Base-by-base conservation (phyloP, 2,888 invertebrate genomes). In the Podotricha telesiphe region DNA sequence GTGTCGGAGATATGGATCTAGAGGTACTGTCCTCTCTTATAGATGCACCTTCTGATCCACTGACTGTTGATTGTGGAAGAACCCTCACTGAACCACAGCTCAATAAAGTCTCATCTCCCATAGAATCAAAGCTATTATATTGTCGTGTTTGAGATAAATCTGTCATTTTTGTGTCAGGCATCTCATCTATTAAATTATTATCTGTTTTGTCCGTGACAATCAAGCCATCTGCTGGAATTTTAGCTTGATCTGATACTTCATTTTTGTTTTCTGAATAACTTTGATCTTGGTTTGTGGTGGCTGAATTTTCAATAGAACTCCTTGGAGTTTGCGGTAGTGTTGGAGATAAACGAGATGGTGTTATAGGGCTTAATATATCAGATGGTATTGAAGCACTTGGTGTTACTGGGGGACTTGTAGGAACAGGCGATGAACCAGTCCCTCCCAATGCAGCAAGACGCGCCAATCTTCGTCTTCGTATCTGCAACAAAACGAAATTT, bases 401-500 rank as follows among this genome's bases (percentile, higher is more conserved):
- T 76, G 93, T 80, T 87, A 94, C 76, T 81, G 94, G 82, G 85
- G 81, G 93, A 80, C 79, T 94, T 84, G 76, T 94, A 82, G 79
- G 93, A 50, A 93, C 87, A 65, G 91, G 89, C 45, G 86, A 87
- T 65, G 93, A 88, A 48, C 90, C 92, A 69, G 90, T 86, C 56
- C 93, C 94, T 74, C 94, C 94, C 68, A 95, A 86, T 59, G 94
- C 95, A 61, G 94, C 95, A 74, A 97, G 91, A 71, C 96, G 95
- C 68, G 96, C 96, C 81, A 97, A 89, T 74, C 97, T 94, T 79
- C 96, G 94, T 85, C 95, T 94, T 78, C 97, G 94, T 86, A 97
- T 96, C 96, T 97, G 86, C 71, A 93, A 93, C 76, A 74, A 79
- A 84, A 73, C 76, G 17, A 77, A 77, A 80, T 76, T 77, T 84